Conservation (phyloP, 2,888 invertebrate species). For the Aphidius colemani region DNA sequence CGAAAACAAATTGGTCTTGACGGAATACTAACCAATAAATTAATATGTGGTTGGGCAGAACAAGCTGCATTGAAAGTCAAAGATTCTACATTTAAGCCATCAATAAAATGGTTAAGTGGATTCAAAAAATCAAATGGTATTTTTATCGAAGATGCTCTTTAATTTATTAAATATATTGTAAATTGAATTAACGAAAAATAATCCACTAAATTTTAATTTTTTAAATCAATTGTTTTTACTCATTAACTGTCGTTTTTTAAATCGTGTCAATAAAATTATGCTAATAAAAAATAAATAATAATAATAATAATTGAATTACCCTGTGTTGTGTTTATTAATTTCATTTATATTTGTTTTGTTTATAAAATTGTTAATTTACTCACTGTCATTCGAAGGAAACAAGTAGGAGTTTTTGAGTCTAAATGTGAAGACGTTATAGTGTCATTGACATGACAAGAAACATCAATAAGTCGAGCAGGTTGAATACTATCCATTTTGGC, state of each 20-base stretch:
- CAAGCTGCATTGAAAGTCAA: no score
- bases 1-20: no score
- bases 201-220: no score
- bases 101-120: no score
- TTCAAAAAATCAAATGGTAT: no score
- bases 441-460: slow-evolving; percentile 37
- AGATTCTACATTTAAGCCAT: no score
- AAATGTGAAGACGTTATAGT: slow-evolving; percentile 33
- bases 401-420: slow-evolving; percentile 35
- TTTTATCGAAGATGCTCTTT: no score
- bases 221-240: no score
- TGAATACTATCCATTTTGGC: slow-evolving; percentile 29
- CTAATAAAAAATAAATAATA: background rate
- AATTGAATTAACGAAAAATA: no score
- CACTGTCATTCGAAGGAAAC: slow-evolving; percentile 37
- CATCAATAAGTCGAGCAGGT: slow-evolving; percentile 35
- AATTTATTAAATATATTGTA: no score
- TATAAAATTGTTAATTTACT: slow-evolving; percentile 12
- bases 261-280: slow-evolving; percentile 1
- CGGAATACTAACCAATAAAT: no score
- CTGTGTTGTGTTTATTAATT: background rate
- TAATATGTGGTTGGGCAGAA: no score
- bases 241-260: background rate
- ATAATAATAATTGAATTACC: background rate
- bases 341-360: background rate